Evolutionary conservation across 2,888 invertebrate species (phyloP).

Genomic region (Gonocerus acuteangulatus): DNA sequence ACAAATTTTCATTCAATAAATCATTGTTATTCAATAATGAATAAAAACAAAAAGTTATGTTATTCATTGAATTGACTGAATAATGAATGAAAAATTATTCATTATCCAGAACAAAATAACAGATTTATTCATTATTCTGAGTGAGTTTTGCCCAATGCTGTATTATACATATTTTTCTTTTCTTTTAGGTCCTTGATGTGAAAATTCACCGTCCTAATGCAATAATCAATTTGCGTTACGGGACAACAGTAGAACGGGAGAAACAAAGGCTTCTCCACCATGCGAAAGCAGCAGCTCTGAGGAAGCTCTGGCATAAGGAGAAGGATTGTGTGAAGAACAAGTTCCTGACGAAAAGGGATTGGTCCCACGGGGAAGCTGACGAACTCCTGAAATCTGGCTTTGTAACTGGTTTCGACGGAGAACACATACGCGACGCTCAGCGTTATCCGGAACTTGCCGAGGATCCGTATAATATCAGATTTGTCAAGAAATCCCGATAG

Average conservation of each 20-base stretch:
- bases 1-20: too few species aligned
- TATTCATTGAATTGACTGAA: too few species aligned
- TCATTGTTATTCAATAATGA: too few species aligned
- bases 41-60: too few species aligned
- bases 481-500: conserved; percentile 58
- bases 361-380: conserved; percentile 81
- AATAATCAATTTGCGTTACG: conserved; percentile 88
- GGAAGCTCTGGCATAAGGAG: conserved; percentile 90
- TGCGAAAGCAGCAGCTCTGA: conserved; percentile 75
- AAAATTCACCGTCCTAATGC: conserved; percentile 86
- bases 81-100: too few species aligned
- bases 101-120: too few species aligned
- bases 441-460: conserved; percentile 88
- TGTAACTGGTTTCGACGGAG: conserved; percentile 78
- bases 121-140: too few species aligned
- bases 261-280: conserved; percentile 82
- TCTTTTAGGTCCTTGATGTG: conserved; percentile 62
- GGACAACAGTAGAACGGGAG: conserved; percentile 84
- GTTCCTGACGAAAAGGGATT: conserved; percentile 50
- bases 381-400: conserved; percentile 71
- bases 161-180: too few species aligned
- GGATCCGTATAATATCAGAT: conserved; percentile 89
- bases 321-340: conserved; percentile 67
- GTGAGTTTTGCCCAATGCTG: too few species aligned
- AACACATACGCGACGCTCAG: conserved; percentile 84